phyloP scores from a whole-genome alignment of 1,140 invertebrate species.

The Bombus vancouverensis region DNA sequence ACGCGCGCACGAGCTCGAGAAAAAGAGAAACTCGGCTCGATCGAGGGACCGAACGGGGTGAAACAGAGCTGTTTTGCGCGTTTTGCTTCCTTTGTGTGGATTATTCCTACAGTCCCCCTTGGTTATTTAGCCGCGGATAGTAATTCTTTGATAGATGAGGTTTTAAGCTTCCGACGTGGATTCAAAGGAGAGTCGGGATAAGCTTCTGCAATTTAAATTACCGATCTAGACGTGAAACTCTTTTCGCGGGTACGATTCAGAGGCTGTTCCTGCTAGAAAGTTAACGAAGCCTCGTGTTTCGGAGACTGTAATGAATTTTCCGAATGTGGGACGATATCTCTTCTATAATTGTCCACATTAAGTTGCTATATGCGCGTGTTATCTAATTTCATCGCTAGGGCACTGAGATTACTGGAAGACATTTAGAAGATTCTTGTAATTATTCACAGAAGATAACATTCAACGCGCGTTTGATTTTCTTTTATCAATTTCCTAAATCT shows the following conservation, averaged over 20 bases:
- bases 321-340: conserved; percentile 14
- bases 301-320: not conserved
- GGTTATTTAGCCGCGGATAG: not conserved
- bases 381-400: not conserved
- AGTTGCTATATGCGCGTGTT: not conserved
- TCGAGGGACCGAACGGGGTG: not conserved
- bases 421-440: not conserved
- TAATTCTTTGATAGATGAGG: conserved; percentile 6
- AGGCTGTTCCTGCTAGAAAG: not conserved
- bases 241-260: not conserved
- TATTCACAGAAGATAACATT: not conserved
- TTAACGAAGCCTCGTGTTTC: not conserved
- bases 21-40: conserved; percentile 25
- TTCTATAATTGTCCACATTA: not conserved
- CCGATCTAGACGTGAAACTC: not conserved
- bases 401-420: not conserved
- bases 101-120: not conserved
- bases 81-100: not conserved
- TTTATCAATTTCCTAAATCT: no score
- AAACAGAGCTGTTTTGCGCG: not conserved
- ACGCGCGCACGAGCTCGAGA: conserved; percentile 34
- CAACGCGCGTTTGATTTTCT: not conserved
- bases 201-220: not conserved
- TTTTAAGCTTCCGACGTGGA: not conserved
- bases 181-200: not conserved